Conservation (phyloP, 2,888 invertebrate genomes). For the Drosophila acutilabella region DNA sequence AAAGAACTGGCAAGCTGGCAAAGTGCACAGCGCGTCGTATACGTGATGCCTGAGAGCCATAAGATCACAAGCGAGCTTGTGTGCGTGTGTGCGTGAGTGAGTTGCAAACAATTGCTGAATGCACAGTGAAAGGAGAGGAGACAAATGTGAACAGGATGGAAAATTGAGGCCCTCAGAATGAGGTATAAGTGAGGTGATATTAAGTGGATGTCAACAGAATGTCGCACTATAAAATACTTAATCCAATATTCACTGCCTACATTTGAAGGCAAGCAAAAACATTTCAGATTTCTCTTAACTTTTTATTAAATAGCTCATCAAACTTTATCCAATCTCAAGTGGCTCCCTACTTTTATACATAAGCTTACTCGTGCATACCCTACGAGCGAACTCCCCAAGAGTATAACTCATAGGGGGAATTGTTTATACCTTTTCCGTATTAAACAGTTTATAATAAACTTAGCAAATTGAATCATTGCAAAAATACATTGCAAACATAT, state of each 20-base stretch:
- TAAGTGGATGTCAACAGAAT: not conserved
- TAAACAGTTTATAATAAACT: too few species aligned
- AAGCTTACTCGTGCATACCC: too few species aligned
- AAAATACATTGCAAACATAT: too few species aligned
- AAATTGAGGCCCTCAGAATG: not conserved
- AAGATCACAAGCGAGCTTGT: conserved; percentile 14
- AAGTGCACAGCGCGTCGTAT: conserved; percentile 70
- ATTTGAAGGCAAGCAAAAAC: not conserved
- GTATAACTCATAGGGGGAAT: too few species aligned
- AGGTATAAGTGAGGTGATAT: not conserved
- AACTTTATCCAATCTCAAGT: not conserved
- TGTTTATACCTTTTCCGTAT: too few species aligned
- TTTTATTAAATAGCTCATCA: not conserved
- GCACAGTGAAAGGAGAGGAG: not conserved
- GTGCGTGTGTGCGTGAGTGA: conserved; percentile 11
- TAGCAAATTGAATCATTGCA: too few species aligned
- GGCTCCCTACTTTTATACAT: too few species aligned
- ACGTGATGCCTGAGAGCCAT: conserved; percentile 51
- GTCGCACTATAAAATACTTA: not conserved
- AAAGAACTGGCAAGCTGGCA: conserved; percentile 51
- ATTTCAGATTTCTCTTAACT: not conserved
- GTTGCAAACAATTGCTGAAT: conserved; percentile 32
- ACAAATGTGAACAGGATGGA: too few species aligned
- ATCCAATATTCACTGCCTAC: conserved; percentile 9
- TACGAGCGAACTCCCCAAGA: too few species aligned